Evolutionary conservation across 2,113 vertebrate species (phyloP), one percentile per base, ranked within the genome.

Genomic region (Burhinus bistriatus): DNA sequence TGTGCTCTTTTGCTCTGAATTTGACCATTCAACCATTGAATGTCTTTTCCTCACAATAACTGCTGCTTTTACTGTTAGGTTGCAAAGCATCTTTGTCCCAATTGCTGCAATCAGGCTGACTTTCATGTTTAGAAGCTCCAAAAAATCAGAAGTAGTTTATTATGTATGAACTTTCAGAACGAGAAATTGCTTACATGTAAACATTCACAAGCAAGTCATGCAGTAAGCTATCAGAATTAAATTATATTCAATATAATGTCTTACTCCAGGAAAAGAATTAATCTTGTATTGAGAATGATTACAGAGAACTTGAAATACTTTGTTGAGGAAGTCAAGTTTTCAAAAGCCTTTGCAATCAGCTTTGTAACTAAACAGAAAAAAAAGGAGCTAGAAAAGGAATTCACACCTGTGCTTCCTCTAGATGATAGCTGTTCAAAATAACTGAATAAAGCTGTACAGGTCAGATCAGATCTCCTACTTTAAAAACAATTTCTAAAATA

Each of bases 331-430:
- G 40, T 6, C 45, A 93, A 30, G n/a, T 85, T 90, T 92, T 91
- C 83, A 94, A 89, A 91, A 97, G 44, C 47, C 13, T 84, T 84
- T 94, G 58, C 78, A 96, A 94, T 96, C 87, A 95, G 36, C 36
- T 94, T 87, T 57, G 29, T 90, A 82, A 84, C 19, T 65, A 40
- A 58, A 72, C 75, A 76, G 10, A 8, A 87, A 29, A 23, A 26
- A 44, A 81, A n/a, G 58, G 29, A 78, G 7, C 21, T 70, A 68
- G 47, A 61, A 83, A 90, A 81, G 25, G 32, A 87, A 87, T 92
- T 80, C 58, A 90, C 90, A 96, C 79, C 89, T 90, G 79, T 75
- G 26, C 15, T 73, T 91, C 52, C 65, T 59, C 65, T 59, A 57
- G 32, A 66, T 55, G 44, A 66, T 27, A 70, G 25, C 44, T 77